These are phyloP conservation scores for Peromyscus polionotus DNA, from an alignment of 2,113 vertebrate genomes.

Conservation along the genomic window DNA sequence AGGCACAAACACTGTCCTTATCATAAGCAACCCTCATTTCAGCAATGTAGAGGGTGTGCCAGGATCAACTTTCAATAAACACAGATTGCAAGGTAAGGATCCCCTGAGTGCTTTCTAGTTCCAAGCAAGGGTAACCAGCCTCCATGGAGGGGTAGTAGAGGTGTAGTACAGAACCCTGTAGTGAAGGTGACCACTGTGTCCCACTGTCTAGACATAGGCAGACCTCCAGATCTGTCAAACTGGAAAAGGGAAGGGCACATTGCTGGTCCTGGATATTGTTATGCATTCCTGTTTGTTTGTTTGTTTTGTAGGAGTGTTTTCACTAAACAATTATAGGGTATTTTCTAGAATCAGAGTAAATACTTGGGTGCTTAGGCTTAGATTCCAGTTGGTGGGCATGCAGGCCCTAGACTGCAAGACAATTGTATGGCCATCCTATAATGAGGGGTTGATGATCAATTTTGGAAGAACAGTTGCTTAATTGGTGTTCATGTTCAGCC, in stretches of 20 bases:
- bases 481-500: background rate
- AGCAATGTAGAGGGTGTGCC: background rate
- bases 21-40: background rate
- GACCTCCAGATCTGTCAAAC: background rate
- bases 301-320: background rate
- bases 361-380: background rate
- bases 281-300: background rate
- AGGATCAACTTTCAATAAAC: constrained; percentile 10
- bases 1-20: background rate
- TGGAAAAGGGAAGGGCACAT: background rate
- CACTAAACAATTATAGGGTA: background rate
- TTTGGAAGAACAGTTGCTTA: background rate
- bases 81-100: background rate
- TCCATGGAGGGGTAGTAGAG: background rate
- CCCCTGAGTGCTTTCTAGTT: background rate
- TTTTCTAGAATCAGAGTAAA: background rate
- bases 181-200: background rate
- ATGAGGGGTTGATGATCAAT: background rate
- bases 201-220: background rate
- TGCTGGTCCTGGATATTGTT: background rate
- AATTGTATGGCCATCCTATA: background rate
- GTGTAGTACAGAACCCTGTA: background rate
- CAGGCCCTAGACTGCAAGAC: background rate
- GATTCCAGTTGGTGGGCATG: background rate
- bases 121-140: background rate